Conservation (phyloP, 2,888 invertebrate species). For the Muschampia plurimacula region DNA sequence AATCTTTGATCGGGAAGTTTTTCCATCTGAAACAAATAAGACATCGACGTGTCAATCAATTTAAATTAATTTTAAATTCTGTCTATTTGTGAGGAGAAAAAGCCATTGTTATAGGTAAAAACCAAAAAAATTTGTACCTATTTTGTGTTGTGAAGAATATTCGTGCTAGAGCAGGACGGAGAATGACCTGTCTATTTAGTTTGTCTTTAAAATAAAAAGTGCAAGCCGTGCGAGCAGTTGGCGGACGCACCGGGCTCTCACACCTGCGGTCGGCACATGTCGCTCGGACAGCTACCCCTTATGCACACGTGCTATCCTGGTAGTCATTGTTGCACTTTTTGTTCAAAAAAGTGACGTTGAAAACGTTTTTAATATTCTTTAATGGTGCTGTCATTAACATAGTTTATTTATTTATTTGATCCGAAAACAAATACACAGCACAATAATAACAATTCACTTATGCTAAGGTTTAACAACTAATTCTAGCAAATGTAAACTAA, state of each 20-base stretch:
- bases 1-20: conserved; percentile 3
- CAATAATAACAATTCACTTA: too few relatives aligned
- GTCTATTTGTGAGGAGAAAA: neutral
- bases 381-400: neutral
- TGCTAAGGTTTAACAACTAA: too few relatives aligned
- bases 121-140: neutral
- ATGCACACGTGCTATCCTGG: conserved; percentile 50
- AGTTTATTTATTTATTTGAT: too few relatives aligned
- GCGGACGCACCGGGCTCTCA: conserved; percentile 50
- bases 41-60: neutral
- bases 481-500: too few relatives aligned
- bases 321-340: conserved; percentile 27
- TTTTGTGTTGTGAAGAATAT: neutral
- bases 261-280: conserved; percentile 59
- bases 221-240: conserved; percentile 48
- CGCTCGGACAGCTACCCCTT: conserved; percentile 45
- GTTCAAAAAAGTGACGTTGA: too few relatives aligned
- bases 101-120: neutral
- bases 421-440: too few relatives aligned
- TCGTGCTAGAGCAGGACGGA: conserved; percentile 15
- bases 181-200: conserved; percentile 22
- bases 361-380: too few relatives aligned
- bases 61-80: neutral
- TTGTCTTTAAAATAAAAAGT: conserved; percentile 30
- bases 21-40: conserved; percentile 23